Evolutionary conservation across 2,113 vertebrate species (phyloP), one percentile per base, ranked within the genome.

Genomic region (Dipodomys spectabilis): DNA sequence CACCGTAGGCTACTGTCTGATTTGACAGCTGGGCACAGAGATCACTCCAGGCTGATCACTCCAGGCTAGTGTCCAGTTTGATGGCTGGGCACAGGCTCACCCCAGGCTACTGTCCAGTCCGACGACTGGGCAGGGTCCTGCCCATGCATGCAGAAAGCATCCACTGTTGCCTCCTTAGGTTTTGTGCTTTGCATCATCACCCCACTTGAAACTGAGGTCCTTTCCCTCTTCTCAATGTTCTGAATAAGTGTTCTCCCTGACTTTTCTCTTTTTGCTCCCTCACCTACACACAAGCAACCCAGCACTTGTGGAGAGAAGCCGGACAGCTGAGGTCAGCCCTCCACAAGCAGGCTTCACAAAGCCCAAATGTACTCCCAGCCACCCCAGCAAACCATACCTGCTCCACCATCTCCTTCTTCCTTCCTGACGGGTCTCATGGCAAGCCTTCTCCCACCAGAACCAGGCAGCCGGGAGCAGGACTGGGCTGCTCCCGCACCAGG

Each of bases 221-320:
- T 3, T 0, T 0, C 72, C 25, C 28, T 28, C 22, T 15, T 19
- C 4, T 23, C 7, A 35, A 22, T 0, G 1, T 28, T 32, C 15
- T 65, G 12, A 22, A 65, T 10, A 5, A 60, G 13, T 13, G 39
- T 28, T 30, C 45, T 30, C 7, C 25, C 62, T 12, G 8, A 28
- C 11, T 57, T 67, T 32, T 9, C 45, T 6, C 19, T 53, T 53
- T 53, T 13, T 13, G 8, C 86, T 77, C 53, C 53, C 20, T 45
- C 62, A 12, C n/a, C 44, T 53, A 35, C 53, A 18, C 53, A 57
- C 53, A 57, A 13, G 53, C 53, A 13, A 13, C 12, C 53, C 15
- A 16, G 15, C 53, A 27, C 1, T 3, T 30, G 6, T 16, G 3
- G 19, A 25, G 35, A 74, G 23, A 74, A 27, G 11, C 1, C 22